Conservation (phyloP, 2,113 vertebrate species). For the Pica pica region DNA sequence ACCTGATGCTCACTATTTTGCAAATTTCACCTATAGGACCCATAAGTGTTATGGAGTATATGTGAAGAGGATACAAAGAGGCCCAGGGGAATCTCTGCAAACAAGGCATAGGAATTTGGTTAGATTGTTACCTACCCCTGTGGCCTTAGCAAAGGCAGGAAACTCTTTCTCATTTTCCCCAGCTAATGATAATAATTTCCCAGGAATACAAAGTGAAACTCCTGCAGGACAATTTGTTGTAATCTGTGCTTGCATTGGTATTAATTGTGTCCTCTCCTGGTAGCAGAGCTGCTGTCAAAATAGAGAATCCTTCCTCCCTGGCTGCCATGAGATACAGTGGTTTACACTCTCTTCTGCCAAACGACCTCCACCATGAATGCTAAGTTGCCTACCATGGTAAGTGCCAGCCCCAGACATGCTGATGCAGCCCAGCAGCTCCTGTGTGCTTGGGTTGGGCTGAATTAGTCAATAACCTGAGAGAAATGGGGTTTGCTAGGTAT, state of each 20-base stretch:
- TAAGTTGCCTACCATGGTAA: neutral
- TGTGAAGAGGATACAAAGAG: neutral
- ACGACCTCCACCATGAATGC: neutral
- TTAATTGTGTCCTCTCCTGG: neutral
- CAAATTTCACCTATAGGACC: neutral
- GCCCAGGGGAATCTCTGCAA: neutral
- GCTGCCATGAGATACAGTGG: neutral
- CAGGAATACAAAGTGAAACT: neutral
- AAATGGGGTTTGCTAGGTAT: neutral
- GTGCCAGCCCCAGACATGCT: neutral
- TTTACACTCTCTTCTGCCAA: neutral
- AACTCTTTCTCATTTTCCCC: neutral
- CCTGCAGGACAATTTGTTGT: neutral
- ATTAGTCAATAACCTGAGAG: neutral
- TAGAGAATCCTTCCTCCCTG: neutral
- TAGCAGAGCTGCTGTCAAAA: neutral
- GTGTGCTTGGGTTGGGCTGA: neutral
- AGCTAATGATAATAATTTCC: neutral
- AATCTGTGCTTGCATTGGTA: accelerated
- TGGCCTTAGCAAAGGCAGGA: neutral
- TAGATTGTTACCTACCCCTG: neutral
- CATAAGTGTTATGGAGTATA: accelerated
- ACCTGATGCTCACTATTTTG: neutral
- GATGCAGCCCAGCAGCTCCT: neutral
- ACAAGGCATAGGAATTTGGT: neutral